Base-by-base conservation (phyloP, 2,113 vertebrate genomes). In the Podiceps cristatus region DNA sequence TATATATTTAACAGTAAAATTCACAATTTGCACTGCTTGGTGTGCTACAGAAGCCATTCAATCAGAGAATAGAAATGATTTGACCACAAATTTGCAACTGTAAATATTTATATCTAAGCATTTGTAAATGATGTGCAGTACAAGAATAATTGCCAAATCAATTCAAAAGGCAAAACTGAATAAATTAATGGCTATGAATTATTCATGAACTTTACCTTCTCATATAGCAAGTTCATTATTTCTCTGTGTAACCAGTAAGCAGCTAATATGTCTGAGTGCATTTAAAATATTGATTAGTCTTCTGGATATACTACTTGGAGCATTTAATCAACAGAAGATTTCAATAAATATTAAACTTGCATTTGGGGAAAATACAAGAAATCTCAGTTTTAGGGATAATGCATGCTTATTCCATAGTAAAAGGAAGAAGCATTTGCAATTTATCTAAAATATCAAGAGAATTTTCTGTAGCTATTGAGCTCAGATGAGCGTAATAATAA, bases 91-190 rank as follows among this genome's bases (percentile, higher is more conserved):
- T 96, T 93, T 97, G 93, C 91, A 95, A 96, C 96, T 88, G 94
- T 97, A 97, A 97, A 97, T 96, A 96, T 95, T 96, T 97, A 91
- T 96, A 97, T 89, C 93, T 95, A 76, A 96, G 93, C 50, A 5
- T 91, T 93, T 95, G 66, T 89, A 95, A 97, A 94, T 95, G 75
- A 95, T 89, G 86, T 90, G 89, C 77, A 93, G 73, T 69, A 78
- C 91, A 88, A 84, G 93, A 97, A 94, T 96, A 96, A 97, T 94
- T 96, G 58, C 91, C 93, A 93, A 96, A 95, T 95, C 89, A 95
- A 95, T 95, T 96, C 91, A 96, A 97, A 97, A 96, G 62, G 94
- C 91, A 96, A 96, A 93, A 91, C 59, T 59, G 93, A 96, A 97
- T 96, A 96, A 96, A 96, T 97, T 96, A 96, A 93, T 76, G 37